These are phyloP conservation scores for Centropristis striata DNA, from an alignment of 2,113 vertebrate species.

Conservation along the genomic window DNA sequence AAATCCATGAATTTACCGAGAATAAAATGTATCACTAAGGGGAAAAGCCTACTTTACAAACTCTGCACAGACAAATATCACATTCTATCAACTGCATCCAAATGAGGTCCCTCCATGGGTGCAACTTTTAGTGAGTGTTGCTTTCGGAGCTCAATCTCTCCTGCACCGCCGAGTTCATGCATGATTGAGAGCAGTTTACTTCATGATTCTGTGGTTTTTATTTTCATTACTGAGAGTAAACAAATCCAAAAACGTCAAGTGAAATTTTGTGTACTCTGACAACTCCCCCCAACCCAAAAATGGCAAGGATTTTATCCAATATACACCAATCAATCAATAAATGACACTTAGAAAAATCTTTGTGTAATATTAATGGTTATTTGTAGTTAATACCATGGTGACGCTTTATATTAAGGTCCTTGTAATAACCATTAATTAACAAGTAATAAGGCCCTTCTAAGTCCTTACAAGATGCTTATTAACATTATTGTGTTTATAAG, in stretches of 20 bases:
- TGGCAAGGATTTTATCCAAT: background rate
- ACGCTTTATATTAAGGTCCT: no score
- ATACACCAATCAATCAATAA: background rate
- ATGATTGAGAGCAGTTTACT: slow-evolving; percentile 40
- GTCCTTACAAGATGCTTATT: no score
- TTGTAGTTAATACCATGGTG: no score
- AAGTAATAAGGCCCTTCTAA: no score
- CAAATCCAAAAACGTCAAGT: background rate
- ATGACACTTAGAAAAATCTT: no score
- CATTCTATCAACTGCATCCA: slow-evolving; percentile 47
- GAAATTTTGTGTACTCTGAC: background rate
- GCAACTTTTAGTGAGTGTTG: slow-evolving; percentile 41
- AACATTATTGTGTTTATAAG: no score
- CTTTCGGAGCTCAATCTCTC: slow-evolving; percentile 44
- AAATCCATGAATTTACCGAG: slow-evolving; percentile 17
- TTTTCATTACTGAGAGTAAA: slow-evolving; percentile 29
- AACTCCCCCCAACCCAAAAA: no score
- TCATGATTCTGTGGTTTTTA: slow-evolving; percentile 30
- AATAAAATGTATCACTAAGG: slow-evolving; percentile 25
- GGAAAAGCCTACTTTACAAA: slow-evolving; percentile 43
- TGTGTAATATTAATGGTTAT: no score
- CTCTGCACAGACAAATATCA: slow-evolving; percentile 31
- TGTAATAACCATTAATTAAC: no score
- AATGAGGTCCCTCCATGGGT: slow-evolving; percentile 46
- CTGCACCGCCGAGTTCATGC: slow-evolving; percentile 34